Percentiles rank a stretch among this genome's conserved stretches.
These are phyloP conservation scores for Loripinus fragilis DNA, from an alignment of 2,888 invertebrate species.

Conservation along the genomic window DNA sequence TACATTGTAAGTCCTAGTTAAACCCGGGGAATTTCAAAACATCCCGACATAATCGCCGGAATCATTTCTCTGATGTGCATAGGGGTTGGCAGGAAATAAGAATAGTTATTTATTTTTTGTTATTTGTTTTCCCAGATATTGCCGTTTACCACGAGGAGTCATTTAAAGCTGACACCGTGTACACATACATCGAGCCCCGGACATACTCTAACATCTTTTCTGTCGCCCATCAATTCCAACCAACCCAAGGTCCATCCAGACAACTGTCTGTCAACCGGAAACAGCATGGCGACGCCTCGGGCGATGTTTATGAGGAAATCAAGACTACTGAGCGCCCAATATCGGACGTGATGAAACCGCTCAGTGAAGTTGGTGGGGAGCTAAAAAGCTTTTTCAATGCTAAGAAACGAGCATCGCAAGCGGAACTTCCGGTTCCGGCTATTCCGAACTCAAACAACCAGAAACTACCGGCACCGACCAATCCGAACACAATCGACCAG, in stretches of 20 bases:
- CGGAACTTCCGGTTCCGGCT: background rate
- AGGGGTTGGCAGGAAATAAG: too few species aligned
- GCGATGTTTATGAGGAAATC: slow-evolving; percentile 5
- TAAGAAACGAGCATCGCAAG: background rate
- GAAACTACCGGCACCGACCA: background rate
- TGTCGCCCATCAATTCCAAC: slow-evolving; percentile 17
- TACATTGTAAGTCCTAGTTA: too few species aligned
- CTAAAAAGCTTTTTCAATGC: background rate
- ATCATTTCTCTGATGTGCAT: too few species aligned
- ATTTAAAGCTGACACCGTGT: slow-evolving; percentile 37
- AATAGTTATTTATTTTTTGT: too few species aligned
- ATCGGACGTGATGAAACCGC: background rate
- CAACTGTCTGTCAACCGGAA: too few species aligned
- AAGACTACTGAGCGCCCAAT: background rate
- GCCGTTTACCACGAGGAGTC: slow-evolving; percentile 47
- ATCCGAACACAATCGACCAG: background rate
- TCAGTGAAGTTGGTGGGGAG: background rate
- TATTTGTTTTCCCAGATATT: too few species aligned
- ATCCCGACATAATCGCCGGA: too few species aligned
- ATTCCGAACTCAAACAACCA: background rate
- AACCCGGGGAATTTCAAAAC: too few species aligned
- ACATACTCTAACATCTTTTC: slow-evolving; percentile 29
- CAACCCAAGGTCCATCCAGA: background rate
- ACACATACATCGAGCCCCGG: slow-evolving; percentile 52
- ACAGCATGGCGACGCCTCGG: background rate